Evolutionary conservation across 1,140 invertebrate genomes (phyloP), one percentile per base, ranked within the genome.

Genomic region (Drosophila persimilis): DNA sequence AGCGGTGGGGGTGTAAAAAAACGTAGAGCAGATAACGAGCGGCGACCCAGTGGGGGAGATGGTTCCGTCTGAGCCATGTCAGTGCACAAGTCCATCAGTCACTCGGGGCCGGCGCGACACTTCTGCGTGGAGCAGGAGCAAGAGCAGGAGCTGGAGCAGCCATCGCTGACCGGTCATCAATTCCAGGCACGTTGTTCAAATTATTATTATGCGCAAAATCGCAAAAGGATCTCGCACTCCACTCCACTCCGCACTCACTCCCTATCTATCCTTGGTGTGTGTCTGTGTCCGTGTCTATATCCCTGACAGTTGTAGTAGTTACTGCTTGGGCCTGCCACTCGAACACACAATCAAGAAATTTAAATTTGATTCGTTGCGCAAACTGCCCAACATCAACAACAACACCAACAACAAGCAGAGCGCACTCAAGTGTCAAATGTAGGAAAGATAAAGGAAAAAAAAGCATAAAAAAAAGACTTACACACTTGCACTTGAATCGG

Each of bases 201-300:
- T 89, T 89, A 89, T 89, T 89, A 89, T 89, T 89, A 89, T 89
- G 85, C 85, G 85, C 65, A 79, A 89, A 89, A 80, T 89, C 80
- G 85, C 85, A 88, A 88, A 88, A 86, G 83, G 83, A 88, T 88
- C 83, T 83, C 64, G 47, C 62, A 35, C 35, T n/a, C 22, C 31
- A 53, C 45, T 39, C 29, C 15, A 15, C 15, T 15, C 15, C 29
- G 29, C 29, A n/a, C 11, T 22, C n/a, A n/a, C 8, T 6, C 31
- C 7, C 41, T n/a, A 11, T 59, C 8, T 8, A 15, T 26, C 4
- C 20, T 2, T 20, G 20, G 20, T 20, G 20, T 20, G n/a, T n/a
- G n/a, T n/a, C n/a, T n/a, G n/a, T n/a, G n/a, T n/a, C n/a, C n/a
- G n/a, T n/a, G 60, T 29, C 35, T 39, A 13, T 39, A 13, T 39